phyloP scores from a whole-genome alignment of 1,140 invertebrate species.

The Triops longicaudatus region DNA sequence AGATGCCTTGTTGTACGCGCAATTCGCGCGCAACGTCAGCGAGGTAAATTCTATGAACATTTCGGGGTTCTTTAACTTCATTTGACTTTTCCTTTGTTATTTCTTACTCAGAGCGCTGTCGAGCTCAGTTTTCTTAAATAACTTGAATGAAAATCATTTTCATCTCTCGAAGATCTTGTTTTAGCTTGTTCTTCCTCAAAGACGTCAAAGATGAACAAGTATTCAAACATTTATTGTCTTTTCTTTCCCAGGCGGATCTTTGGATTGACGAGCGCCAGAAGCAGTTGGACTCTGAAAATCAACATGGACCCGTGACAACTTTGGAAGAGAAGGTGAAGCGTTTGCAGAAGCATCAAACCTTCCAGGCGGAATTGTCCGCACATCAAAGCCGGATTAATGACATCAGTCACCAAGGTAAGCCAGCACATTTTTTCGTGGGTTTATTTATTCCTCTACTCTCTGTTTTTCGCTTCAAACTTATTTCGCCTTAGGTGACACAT shows the following conservation, averaged over 20 bases:
- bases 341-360: conserved; percentile 95
- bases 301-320: conserved; percentile 35
- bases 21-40: conserved; percentile 80
- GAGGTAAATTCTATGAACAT: conserved; percentile 50
- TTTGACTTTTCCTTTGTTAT: too few species aligned
- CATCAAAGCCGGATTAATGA: conserved; percentile 78
- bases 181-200: too few species aligned
- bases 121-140: too few species aligned
- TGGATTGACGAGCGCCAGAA: conserved; percentile 94
- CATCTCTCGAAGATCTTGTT: too few species aligned
- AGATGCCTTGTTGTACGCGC: conserved; percentile 73
- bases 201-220: too few species aligned
- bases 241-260: conserved; percentile 53
- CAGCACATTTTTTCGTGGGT: too few species aligned
- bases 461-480: not conserved
- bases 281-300: conserved; percentile 64
- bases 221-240: too few species aligned
- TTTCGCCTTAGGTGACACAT: conserved; percentile 46
- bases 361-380: conserved; percentile 86
- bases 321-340: conserved; percentile 57
- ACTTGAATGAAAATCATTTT: too few species aligned
- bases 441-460: too few species aligned
- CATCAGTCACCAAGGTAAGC: conserved; percentile 56
- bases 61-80: too few species aligned
- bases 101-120: too few species aligned